Evolutionary conservation across 1,140 invertebrate genomes (phyloP).

Genomic region (Temnothorax nylanderi): DNA sequence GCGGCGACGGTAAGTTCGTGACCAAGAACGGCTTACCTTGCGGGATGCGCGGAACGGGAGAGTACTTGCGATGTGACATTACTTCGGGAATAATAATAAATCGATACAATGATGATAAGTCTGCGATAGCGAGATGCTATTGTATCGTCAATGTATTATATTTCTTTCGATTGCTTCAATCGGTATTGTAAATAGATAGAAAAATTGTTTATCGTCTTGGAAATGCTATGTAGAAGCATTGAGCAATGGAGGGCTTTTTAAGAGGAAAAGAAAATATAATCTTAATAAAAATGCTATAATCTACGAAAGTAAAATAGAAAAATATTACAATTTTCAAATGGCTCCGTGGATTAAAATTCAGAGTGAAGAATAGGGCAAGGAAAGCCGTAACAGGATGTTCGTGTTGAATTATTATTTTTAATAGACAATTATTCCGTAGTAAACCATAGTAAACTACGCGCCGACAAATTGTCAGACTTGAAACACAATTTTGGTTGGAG

Average conservation of each 20-base stretch:
- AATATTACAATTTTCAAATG: not conserved
- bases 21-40: slow-evolving; percentile 1
- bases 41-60: not conserved
- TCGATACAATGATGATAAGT: slow-evolving; percentile 33
- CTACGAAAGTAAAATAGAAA: not conserved
- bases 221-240: not conserved
- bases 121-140: not conserved
- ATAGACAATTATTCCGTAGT: no score
- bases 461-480: no score
- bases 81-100: slow-evolving; percentile 26
- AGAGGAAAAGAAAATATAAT: not conserved
- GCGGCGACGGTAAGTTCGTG: slow-evolving; percentile 1
- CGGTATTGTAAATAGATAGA: slow-evolving; percentile 23
- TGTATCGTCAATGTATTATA: not conserved
- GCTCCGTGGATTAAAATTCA: no score
- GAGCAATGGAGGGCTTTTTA: not conserved
- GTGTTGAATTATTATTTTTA: no score
- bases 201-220: not conserved
- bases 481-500: no score
- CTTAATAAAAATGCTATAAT: not conserved
- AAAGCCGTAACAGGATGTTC: no score
- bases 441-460: no score
- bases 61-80: not conserved
- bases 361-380: no score
- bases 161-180: slow-evolving; percentile 5